Evolutionary conservation across 2,888 invertebrate species (phyloP).

Genomic region (Drosophila merina): DNA sequence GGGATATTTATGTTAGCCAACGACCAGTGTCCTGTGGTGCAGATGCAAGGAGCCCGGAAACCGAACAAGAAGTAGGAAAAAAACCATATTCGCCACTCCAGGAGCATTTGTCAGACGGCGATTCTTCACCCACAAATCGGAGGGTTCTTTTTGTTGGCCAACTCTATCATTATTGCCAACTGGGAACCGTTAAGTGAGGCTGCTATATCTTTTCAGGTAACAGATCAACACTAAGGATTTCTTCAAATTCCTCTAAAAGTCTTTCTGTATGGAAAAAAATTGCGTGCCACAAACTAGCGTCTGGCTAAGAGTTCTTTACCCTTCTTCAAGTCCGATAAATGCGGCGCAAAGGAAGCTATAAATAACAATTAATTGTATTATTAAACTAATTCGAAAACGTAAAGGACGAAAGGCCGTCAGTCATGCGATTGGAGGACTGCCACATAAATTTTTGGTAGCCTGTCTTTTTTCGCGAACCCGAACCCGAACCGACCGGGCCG

Average conservation of each 20-base stretch:
- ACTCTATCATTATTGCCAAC: slow-evolving; percentile 45
- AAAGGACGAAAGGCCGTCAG: slow-evolving; percentile 72
- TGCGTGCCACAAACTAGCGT: slow-evolving; percentile 70
- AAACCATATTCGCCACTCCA: neutral
- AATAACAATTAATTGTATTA: slow-evolving; percentile 79
- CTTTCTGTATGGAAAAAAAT: slow-evolving; percentile 11
- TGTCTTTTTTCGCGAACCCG: slow-evolving; percentile 12
- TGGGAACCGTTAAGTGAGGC: slow-evolving; percentile 47
- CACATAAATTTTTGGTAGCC: slow-evolving; percentile 58
- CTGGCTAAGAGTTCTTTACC: slow-evolving; percentile 39
- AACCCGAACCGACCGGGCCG: neutral
- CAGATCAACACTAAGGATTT: slow-evolving; percentile 18
- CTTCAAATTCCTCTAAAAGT: slow-evolving; percentile 2
- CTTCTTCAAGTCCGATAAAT: slow-evolving; percentile 53
- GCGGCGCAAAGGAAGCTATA: slow-evolving; percentile 70
- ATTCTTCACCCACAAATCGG: slow-evolving; percentile 28
- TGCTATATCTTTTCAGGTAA: slow-evolving; percentile 8
- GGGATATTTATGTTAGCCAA: slow-evolving; percentile 30
- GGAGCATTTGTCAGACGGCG: slow-evolving; percentile 1
- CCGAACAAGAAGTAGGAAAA: neutral
- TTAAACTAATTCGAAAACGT: slow-evolving; percentile 73
- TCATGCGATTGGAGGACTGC: slow-evolving; percentile 64
- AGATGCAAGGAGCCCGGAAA: slow-evolving; percentile 1
- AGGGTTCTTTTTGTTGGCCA: slow-evolving; percentile 7
- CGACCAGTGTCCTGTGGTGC: slow-evolving; percentile 29